Conservation (phyloP, 2,888 invertebrate genomes). For the Chalcosyrphus nemorum region DNA sequence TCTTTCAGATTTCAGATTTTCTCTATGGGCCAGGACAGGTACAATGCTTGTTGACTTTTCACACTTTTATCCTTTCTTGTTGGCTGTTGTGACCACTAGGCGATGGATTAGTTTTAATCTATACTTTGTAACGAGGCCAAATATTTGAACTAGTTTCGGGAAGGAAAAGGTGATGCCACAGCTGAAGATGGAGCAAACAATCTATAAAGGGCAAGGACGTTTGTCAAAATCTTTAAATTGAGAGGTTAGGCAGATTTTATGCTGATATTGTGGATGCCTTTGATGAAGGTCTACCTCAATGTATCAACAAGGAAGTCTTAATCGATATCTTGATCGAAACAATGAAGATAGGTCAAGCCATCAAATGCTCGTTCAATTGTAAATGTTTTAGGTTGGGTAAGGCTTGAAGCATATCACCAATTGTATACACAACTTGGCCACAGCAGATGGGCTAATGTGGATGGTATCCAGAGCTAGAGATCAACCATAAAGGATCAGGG, state of each 20-base stretch:
- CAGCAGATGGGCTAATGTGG: no score
- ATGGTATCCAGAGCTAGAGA: no score
- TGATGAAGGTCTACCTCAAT: neutral
- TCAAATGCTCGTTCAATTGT: no score
- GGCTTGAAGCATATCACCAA: no score
- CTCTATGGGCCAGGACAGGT: neutral
- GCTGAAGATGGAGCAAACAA: neutral
- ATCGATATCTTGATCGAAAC: no score
- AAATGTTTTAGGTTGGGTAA: no score
- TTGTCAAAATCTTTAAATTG: neutral
- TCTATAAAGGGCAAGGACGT: neutral
- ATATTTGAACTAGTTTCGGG: neutral
- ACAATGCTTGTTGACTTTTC: neutral
- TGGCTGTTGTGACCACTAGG: neutral
- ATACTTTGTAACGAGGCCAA: neutral
- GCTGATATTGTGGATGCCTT: neutral
- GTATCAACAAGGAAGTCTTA: no score
- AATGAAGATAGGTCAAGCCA: no score
- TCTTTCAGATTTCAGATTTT: neutral
- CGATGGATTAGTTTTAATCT: neutral
- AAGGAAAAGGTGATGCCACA: neutral
- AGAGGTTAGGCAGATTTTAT: neutral
- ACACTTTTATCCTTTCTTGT: neutral
- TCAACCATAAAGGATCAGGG: no score
- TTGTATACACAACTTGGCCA: no score